These are phyloP conservation scores for Amyelois transitella DNA, from an alignment of 1,140 invertebrate genomes.

Conservation along the genomic window DNA sequence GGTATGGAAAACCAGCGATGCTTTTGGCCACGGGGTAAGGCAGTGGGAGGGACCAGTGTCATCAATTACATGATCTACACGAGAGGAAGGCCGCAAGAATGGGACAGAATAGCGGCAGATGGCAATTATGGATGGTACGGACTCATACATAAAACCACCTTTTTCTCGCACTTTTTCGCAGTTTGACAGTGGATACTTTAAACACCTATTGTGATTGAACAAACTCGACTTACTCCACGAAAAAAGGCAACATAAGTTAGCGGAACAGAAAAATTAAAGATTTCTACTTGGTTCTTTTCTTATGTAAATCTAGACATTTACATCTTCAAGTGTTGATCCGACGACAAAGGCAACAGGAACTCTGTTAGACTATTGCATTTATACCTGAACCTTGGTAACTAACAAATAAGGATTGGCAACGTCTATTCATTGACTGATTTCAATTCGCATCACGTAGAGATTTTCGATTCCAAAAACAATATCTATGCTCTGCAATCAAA, in stretches of 20 bases:
- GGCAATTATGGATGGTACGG: constrained; percentile 64
- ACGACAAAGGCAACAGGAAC: too few relatives aligned
- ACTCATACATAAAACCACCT: neutral
- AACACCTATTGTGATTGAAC: too few relatives aligned
- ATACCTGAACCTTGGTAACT: neutral
- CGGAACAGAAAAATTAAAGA: too few relatives aligned
- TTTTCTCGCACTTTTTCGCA: neutral
- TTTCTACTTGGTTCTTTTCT: too few relatives aligned
- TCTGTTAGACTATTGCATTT: neutral
- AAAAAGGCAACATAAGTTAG: too few relatives aligned
- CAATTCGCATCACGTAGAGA: neutral
- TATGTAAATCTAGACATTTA: too few relatives aligned
- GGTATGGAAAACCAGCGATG: constrained; percentile 64
- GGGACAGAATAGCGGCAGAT: constrained; percentile 68
- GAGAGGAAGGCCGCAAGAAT: constrained; percentile 69
- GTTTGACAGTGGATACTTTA: neutral
- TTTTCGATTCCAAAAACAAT: neutral
- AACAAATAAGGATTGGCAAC: neutral
- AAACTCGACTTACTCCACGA: too few relatives aligned
- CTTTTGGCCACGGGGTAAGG: constrained; percentile 72
- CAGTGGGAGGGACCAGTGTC: constrained; percentile 71
- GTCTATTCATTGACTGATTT: neutral
- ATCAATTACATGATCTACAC: constrained; percentile 77
- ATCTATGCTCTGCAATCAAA: neutral
- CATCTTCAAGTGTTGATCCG: too few relatives aligned